Conservation (phyloP, 35 echinoderm and acorn worm genomes). For the Diadema setosum region DNA sequence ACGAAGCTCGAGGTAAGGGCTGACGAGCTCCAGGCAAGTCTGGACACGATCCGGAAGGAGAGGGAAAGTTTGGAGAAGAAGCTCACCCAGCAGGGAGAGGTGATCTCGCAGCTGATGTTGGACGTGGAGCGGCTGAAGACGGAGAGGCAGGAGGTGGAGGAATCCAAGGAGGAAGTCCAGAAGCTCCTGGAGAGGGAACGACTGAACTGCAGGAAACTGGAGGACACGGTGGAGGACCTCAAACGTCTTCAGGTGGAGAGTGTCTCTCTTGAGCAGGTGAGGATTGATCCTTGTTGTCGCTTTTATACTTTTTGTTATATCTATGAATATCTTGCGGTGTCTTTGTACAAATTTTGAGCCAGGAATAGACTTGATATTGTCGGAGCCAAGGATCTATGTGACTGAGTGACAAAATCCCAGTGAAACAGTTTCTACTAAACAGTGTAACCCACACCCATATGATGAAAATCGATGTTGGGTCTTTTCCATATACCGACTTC, state of each 20-base stretch:
- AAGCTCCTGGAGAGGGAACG: slow-evolving; percentile 23
- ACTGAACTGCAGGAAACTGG: slow-evolving; percentile 24
- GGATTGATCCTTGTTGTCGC: neutral
- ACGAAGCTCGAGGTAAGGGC: neutral
- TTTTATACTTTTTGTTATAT: no score
- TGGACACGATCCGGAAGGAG: neutral
- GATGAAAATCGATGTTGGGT: no score
- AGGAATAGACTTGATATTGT: no score
- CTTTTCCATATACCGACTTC: no score
- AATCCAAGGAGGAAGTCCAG: slow-evolving; percentile 15
- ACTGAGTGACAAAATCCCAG: no score
- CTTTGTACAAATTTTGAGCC: no score
- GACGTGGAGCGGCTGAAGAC: neutral
- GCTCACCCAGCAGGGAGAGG: neutral
- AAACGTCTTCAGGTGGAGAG: slow-evolving; percentile 54
- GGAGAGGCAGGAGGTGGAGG: slow-evolving; percentile 46
- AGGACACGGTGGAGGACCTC: slow-evolving; percentile 57
- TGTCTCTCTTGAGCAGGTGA: slow-evolving; percentile 50
- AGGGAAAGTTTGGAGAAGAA: slow-evolving; percentile 2
- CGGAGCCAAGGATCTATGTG: no score
- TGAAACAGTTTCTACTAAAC: no score
- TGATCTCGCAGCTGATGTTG: neutral
- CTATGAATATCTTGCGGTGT: no score
- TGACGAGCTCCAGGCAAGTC: neutral
- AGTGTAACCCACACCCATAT: no score